Evolutionary conservation across 2,888 invertebrate species (phyloP), one percentile per base, ranked within the genome.

Genomic region (Trisateles emortualis): DNA sequence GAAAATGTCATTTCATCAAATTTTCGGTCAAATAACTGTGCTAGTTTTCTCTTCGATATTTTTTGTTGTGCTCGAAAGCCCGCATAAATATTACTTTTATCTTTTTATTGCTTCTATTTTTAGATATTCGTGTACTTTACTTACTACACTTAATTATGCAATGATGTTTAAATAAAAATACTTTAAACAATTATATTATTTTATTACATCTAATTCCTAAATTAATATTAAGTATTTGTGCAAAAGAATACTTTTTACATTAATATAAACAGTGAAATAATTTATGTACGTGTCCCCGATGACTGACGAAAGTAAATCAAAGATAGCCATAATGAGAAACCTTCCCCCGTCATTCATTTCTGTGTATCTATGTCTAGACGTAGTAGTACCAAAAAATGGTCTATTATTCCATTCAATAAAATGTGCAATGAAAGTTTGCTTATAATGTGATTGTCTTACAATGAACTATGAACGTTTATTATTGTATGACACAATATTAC

Each of bases 141-240:
- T 13, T 24, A 17, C 22, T 3, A 14, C 14, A 13, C 30, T 2
- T 22, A 17, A 17, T 44, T 24, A 33, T 36, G 9, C 9, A 43
- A 11, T 52, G 38, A 32, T 52, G 9, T 26, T 50, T 55, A 6
- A 71, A 71, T 64, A 66, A 76, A 75, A 71, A 68, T 53, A 44
- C 58, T 33, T 17, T 44, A 47, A 51, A 51, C 60, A 70, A 49
- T 64, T 70, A 68, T 71, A 72, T 67, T 69, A 64, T 76, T 83
- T 83, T 81, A 79, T 84, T 87, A 84, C 78, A 72, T 81, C 88
- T 90, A 87, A 81, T 70, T 76, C 83, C 86, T 86, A 82, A 81
- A 76, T 84, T 87, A 89, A 85, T 79, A 78, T 85, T 90, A 90
- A 76, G 81, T 81, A 90, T 76, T 81, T 81, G 88, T 90, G 90